phyloP scores from a whole-genome alignment of 1,140 invertebrate genomes.

The Proales similis region DNA sequence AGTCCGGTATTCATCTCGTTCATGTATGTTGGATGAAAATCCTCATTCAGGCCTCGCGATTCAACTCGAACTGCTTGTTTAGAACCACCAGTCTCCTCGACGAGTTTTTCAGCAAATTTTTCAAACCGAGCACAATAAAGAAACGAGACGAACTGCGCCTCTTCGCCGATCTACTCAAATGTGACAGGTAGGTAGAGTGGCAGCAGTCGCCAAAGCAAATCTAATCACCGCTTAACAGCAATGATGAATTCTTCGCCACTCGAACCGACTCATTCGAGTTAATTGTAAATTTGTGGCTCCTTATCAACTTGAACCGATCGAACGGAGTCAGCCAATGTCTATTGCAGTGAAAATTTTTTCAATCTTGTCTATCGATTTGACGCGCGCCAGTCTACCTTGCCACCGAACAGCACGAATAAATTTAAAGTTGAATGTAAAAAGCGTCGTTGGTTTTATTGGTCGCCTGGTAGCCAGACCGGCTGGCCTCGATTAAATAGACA shows the following conservation, averaged over 20 bases:
- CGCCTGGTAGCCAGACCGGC: too few species aligned
- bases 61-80: neutral
- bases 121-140: slow-evolving; percentile 16
- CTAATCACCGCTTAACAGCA: neutral
- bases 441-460: too few species aligned
- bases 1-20: slow-evolving; percentile 29
- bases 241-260: neutral
- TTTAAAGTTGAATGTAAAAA: too few species aligned
- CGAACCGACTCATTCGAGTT: slow-evolving; percentile 14
- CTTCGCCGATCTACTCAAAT: slow-evolving; percentile 16
- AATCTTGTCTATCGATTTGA: too few species aligned
- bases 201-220: neutral
- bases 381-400: too few species aligned
- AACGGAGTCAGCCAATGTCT: too few species aligned
- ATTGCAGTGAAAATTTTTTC: too few species aligned
- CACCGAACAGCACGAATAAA: too few species aligned
- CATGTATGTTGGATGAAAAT: neutral
- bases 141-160: slow-evolving; percentile 17
- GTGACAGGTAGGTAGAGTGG: slow-evolving; percentile 14
- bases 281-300: slow-evolving; percentile 4
- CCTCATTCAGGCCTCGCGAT: neutral
- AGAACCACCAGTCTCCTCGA: slow-evolving; percentile 13
- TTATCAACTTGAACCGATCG: slow-evolving; percentile 4
- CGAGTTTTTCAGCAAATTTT: neutral
- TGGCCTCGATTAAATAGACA: too few species aligned